Evolutionary conservation across 1,140 invertebrate species (phyloP).

Genomic region (Zaprionus taronus): DNA sequence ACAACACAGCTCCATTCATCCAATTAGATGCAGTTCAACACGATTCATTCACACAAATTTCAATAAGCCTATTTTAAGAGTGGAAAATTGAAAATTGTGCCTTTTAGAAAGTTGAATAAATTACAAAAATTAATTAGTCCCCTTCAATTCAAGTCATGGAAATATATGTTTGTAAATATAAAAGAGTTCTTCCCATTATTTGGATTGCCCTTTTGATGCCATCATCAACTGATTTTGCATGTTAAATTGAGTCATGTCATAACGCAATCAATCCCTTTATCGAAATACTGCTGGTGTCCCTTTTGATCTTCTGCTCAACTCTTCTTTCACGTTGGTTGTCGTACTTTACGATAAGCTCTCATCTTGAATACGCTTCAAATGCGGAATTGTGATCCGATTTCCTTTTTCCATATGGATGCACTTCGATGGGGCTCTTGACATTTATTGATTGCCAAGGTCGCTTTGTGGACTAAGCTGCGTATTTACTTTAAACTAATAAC

Average conservation of each 20-base stretch:
- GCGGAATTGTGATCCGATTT: background rate
- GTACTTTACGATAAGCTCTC: constrained; percentile 1
- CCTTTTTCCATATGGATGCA: background rate
- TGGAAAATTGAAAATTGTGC: background rate
- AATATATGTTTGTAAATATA: background rate
- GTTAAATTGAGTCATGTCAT: background rate
- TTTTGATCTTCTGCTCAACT: constrained; percentile 2
- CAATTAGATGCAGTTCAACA: constrained; percentile 51
- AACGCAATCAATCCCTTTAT: background rate
- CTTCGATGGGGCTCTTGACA: background rate
- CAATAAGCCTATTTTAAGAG: background rate
- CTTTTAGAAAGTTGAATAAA: background rate
- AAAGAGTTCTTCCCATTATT: background rate
- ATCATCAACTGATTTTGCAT: background rate
- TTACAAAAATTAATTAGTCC: background rate
- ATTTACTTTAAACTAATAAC: background rate
- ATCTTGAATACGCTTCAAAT: constrained; percentile 1
- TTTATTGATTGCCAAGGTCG: constrained; percentile 10
- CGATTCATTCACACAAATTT: background rate
- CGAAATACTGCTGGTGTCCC: background rate
- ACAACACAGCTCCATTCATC: constrained; percentile 50
- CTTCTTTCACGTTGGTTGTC: background rate
- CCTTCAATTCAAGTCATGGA: background rate
- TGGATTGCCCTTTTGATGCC: background rate
- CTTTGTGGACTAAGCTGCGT: background rate